These are phyloP conservation scores for Hirtodrosophila cameraria DNA, from an alignment of 2,888 invertebrate species.

Conservation along the genomic window DNA sequence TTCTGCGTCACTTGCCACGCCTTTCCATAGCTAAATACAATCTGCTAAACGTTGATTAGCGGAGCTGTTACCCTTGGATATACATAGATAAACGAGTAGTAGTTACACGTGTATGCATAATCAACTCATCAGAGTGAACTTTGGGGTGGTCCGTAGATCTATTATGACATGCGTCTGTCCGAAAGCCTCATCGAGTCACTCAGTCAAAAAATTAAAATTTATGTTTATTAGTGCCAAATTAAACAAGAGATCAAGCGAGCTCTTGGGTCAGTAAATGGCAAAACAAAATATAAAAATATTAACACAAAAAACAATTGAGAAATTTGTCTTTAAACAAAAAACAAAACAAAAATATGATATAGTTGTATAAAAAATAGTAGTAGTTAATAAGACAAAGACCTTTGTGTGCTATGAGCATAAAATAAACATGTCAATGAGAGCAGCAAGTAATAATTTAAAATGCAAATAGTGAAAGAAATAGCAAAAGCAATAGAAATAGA, in stretches of 20 bases:
- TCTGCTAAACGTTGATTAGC: conserved; percentile 13
- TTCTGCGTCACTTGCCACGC: conserved; percentile 45
- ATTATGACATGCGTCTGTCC: conserved; percentile 62
- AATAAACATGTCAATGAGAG: conserved; percentile 78
- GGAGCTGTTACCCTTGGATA: conserved; percentile 16
- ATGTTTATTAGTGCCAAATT: conserved; percentile 63
- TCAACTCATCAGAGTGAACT: conserved; percentile 32
- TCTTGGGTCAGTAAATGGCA: conserved; percentile 37
- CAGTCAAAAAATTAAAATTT: conserved; percentile 49
- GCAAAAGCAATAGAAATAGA: conserved; percentile 42
- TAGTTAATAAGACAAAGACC: conserved; percentile 58
- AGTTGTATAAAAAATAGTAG: conserved; percentile 28
- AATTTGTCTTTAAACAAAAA: no score
- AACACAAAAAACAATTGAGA: conserved; percentile 66
- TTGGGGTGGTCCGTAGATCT: conserved; percentile 11
- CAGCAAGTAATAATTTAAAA: conserved; percentile 70
- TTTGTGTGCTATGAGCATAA: conserved; percentile 52
- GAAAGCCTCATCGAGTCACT: conserved; percentile 17
- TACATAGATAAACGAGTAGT: no score
- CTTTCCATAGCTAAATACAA: conserved; percentile 18
- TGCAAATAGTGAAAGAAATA: conserved; percentile 65
- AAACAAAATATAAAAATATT: conserved; percentile 30
- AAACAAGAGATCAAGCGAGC: conserved; percentile 49
- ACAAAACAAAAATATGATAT: conserved; percentile 53
- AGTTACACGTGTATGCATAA: conserved; percentile 45